Base-by-base conservation (phyloP, 1,140 invertebrate species). In the Zaprionus taronus region DNA sequence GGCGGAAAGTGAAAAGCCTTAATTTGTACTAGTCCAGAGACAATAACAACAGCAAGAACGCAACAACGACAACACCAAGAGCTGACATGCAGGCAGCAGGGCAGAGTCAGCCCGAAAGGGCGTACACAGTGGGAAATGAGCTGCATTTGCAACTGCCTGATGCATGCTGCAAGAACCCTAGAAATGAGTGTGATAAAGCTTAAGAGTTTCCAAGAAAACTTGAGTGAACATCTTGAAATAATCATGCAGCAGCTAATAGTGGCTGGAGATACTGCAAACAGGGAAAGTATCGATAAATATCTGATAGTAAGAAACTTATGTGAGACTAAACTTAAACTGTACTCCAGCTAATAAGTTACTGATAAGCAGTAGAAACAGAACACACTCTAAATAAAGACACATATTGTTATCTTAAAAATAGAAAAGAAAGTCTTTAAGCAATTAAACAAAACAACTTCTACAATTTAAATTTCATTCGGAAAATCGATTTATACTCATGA, bases 1-100 rank as follows among this genome's bases (percentile, higher is more conserved):
- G 58, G 72, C 66, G 69, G 72, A 90, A 89, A 84, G 84, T 89
- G 79, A 89, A 89, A 89, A 84, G 78, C 84, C 66, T 84, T 84
- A 79, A 89, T 89, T 84, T 87, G 65, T 84, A 70, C 74, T 68
- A 68, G 81, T 56, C 58, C 81, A 72, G 75, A 64, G 65, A 51
- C 41, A 73, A 60, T 49, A 74, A 71, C 53, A 68, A 47, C 65
- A 57, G 28, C 28, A 31, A 31, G 7, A 31, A 31, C 28, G 38
- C 56, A 47, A 51, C 34, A 22, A 34, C 31, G 17, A 36, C 69
- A 55, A 41, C 60, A 55, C 6, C 14, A 5, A 7, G 24, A 24
- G 9, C 53, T 24, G 53, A n/a, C 53, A n/a, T 26, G 24, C 24
- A 26, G 24, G 26, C 53, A 56, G 31, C 53, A 56, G 15, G 15